Percentiles rank a stretch among this genome's conserved stretches.
Conservation (phyloP, 2,888 invertebrate genomes). For the Microchrysa polita region DNA sequence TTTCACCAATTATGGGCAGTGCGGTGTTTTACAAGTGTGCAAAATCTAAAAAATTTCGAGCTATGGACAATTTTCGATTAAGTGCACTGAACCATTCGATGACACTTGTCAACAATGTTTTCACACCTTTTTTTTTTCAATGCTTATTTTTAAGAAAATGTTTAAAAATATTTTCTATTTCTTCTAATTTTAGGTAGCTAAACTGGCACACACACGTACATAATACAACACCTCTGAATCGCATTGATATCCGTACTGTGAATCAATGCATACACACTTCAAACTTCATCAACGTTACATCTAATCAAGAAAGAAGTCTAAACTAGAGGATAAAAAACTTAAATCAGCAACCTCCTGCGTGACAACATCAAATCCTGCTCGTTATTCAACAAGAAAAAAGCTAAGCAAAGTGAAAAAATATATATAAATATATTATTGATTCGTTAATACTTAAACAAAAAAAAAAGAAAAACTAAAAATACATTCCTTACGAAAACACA, state of each 20-base stretch:
- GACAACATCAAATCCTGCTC: conserved; percentile 5
- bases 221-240: conserved; percentile 9
- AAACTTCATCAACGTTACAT: conserved; percentile 1
- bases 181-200: conserved; percentile 10
- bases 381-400: conserved; percentile 4
- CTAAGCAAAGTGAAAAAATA: background rate
- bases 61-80: too few species aligned
- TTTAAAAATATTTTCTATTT: too few species aligned
- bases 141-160: too few species aligned
- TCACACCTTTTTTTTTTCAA: too few species aligned
- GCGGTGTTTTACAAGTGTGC: too few species aligned
- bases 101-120: too few species aligned
- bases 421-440: conserved; percentile 23
- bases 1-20: too few species aligned
- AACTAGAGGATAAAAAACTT: too few species aligned
- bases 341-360: too few species aligned
- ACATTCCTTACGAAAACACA: conserved; percentile 16
- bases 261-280: background rate
- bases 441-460: conserved; percentile 25
- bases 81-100: too few species aligned
- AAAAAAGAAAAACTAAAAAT: conserved; percentile 8
- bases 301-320: background rate
- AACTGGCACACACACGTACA: conserved; percentile 38
- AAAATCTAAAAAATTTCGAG: too few species aligned
- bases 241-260: conserved; percentile 24